Conservation (phyloP, 2,113 vertebrate genomes). For the Campylorhamphus procurvoides region DNA sequence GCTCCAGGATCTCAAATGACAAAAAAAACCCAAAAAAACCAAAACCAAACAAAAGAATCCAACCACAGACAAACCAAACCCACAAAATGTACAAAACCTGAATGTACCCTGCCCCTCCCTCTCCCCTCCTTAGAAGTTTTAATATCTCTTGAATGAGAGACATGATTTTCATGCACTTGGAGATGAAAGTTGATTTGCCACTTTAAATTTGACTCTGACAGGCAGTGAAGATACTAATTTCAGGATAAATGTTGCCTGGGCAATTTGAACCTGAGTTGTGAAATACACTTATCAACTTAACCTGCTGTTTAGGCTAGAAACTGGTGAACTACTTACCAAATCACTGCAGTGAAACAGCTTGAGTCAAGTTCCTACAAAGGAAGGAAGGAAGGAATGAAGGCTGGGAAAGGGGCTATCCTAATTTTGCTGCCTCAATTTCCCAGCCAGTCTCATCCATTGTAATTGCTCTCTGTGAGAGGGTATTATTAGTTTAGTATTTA, state of each 20-base stretch:
- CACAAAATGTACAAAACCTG: neutral
- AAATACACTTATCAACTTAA: neutral
- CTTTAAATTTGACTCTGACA: neutral
- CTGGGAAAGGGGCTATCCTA: neutral
- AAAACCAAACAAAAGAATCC: neutral
- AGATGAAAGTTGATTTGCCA: neutral
- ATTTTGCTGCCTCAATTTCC: neutral
- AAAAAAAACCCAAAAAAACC: neutral
- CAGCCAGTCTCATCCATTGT: neutral
- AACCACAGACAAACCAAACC: neutral
- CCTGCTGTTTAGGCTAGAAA: neutral
- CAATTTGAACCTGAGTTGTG: neutral
- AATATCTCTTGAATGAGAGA: neutral
- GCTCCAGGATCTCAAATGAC: neutral
- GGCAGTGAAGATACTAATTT: neutral
- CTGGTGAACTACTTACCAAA: neutral
- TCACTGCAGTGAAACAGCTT: neutral
- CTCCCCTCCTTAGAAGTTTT: neutral
- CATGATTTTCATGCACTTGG: neutral
- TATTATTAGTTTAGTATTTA: neutral
- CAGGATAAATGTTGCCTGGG: neutral
- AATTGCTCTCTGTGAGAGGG: neutral
- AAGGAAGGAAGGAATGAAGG: neutral
- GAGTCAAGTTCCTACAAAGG: neutral
- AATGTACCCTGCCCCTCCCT: neutral